A percentile compares a stretch with the other conserved stretches of the same genome.
Conservation (phyloP, 2,113 vertebrate species). For the Tauraco erythrolophus region DNA sequence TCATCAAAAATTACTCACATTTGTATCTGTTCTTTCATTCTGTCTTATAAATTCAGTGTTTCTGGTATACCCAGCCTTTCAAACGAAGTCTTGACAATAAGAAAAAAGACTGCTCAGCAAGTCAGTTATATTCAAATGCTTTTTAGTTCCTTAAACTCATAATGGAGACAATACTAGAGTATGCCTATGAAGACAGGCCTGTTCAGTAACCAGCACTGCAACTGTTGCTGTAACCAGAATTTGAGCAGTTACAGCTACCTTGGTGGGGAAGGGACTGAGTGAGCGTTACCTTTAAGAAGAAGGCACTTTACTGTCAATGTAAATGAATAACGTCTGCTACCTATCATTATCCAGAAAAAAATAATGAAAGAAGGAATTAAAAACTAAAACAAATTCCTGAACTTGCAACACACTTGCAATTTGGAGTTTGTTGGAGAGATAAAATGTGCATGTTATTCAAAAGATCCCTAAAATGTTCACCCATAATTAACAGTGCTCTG, state of each 20-base stretch:
- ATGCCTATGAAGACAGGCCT: neutral
- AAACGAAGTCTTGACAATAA: neutral
- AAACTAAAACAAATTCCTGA: neutral
- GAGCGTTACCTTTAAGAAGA: neutral
- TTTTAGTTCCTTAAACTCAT: neutral
- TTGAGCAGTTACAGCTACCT: neutral
- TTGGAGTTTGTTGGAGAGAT: neutral
- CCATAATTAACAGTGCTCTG: neutral
- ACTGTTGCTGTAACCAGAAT: neutral
- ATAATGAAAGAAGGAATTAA: neutral
- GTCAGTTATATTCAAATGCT: neutral
- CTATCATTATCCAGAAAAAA: neutral
- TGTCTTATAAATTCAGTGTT: neutral
- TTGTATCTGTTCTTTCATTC: neutral
- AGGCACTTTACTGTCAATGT: neutral
- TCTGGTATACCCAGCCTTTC: neutral
- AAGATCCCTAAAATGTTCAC: neutral
- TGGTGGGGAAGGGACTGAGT: neutral
- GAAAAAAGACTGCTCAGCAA: neutral
- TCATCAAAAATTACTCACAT: neutral
- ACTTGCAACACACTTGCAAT: neutral
- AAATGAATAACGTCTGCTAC: neutral
- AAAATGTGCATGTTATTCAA: neutral
- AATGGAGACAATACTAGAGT: neutral
- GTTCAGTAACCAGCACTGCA: neutral